These are phyloP conservation scores for Aviceda subcristata DNA, from an alignment of 2,113 vertebrate genomes.

Conservation along the genomic window DNA sequence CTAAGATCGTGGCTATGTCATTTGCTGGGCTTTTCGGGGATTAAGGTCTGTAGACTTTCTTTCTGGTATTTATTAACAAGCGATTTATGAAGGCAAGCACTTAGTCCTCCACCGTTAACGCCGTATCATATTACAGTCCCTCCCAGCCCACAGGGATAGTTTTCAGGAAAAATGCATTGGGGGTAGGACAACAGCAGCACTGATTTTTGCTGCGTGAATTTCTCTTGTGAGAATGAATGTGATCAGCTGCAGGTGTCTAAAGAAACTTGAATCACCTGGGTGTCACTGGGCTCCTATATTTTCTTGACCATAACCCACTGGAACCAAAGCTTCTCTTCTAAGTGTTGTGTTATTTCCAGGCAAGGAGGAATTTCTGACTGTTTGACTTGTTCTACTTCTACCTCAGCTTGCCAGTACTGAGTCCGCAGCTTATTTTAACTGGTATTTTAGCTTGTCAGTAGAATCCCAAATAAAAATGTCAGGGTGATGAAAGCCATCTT, in stretches of 20 bases:
- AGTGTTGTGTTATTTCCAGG: neutral
- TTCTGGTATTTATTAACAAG: neutral
- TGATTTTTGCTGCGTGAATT: neutral
- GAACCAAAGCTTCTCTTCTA: neutral
- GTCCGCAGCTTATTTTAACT: neutral
- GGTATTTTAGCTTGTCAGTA: neutral
- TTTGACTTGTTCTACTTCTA: neutral
- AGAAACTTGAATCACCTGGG: neutral
- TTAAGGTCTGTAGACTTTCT: neutral
- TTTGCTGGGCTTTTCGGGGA: neutral
- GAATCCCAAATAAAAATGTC: neutral
- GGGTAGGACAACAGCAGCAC: neutral
- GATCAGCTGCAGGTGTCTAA: neutral
- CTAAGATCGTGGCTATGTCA: neutral
- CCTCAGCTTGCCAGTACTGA: neutral
- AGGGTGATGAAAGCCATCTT: neutral
- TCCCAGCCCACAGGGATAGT: neutral
- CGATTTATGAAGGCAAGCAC: neutral
- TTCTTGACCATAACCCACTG: fast-evolving
- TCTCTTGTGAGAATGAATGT: neutral
- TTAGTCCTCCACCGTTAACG: neutral
- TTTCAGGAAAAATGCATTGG: neutral
- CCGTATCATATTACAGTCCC: neutral
- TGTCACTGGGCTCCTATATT: neutral
- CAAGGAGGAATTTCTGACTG: neutral